Conservation (phyloP, 2,113 vertebrate genomes). For the Petrocephalus microphthalmus region DNA sequence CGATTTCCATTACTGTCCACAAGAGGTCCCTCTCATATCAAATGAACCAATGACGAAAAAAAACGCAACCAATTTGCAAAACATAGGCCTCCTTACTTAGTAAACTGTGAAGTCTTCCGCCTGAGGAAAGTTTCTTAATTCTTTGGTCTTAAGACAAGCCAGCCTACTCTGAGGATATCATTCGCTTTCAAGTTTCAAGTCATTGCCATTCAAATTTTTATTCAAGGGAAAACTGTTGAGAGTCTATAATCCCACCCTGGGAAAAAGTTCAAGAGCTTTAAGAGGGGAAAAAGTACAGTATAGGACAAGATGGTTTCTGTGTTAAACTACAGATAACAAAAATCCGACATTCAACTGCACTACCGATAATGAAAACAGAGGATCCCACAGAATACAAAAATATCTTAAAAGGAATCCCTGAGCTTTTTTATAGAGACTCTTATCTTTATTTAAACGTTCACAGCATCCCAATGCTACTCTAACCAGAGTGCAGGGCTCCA, state of each 20-base stretch:
- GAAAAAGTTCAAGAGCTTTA: neutral
- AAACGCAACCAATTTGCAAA: neutral
- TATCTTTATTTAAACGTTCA: slow-evolving; percentile 9
- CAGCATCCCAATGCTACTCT: neutral
- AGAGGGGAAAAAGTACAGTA: neutral
- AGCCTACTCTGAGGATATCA: neutral
- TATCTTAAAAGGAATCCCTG: slow-evolving; percentile 50
- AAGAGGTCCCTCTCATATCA: slow-evolving; percentile 47
- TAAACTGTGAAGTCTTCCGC: neutral
- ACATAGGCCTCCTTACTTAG: neutral
- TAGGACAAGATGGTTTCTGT: neutral
- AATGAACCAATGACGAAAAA: neutral
- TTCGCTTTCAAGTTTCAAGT: slow-evolving; percentile 6
- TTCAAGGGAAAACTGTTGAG: neutral
- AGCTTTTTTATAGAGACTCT: slow-evolving; percentile 34
- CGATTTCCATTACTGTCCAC: slow-evolving; percentile 37
- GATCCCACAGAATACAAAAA: slow-evolving; percentile 45
- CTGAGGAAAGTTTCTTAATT: slow-evolving; percentile 10
- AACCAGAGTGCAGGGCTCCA: slow-evolving; percentile 21
- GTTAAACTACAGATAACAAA: neutral
- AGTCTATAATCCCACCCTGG: neutral
- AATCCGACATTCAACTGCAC: slow-evolving; percentile 39
- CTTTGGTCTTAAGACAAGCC: neutral
- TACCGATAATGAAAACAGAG: slow-evolving; percentile 50
- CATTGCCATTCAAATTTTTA: neutral